Evolutionary conservation across 2,888 invertebrate genomes (phyloP), one percentile per base, ranked within the genome.

Genomic region (Lycocerus yunnanus): DNA sequence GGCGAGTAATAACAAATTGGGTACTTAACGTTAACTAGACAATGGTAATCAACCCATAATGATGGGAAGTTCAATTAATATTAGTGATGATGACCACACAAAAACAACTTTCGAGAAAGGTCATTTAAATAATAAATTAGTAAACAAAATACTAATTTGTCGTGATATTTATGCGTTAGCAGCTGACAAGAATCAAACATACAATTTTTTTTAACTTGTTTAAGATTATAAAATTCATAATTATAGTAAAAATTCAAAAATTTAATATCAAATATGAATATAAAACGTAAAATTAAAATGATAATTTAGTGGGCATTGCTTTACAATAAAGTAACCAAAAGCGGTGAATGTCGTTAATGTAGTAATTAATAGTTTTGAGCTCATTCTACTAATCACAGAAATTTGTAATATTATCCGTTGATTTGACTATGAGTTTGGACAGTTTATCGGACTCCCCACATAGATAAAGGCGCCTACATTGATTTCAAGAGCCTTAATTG

Each of bases 381-480:
- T 77, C 77, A 67, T 79, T 76, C 79, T 75, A 76, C 78, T 81
- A 82, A 81, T 81, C 80, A 80, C 78, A 79, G 78, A 78, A 78
- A 83, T 83, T 79, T 79, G 81, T 80, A 81, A 82, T 79, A 78
- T 79, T 82, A 83, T 81, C 79, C 79, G 78, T 75, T 79, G 78
- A 77, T 79, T 78, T 78, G 79, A 79, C 79, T 78, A 80, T 77
- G 74, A 70, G 78, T 77, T 79, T 72, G 77, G 81, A 81, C 81
- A 78, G 77, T 82, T 63, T 81, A 83, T 82, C 76, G 78, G 82
- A 83, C 81, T 82, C 83, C 83, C 82, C 82, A 81, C 82, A 80
- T 81, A 78, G 81, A 69, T 68, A 69, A 71, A 76, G 75, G 72
- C 78, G 78, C 78, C 74, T 78, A 70, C 74, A 71, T 74, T 71